phyloP scores from a whole-genome alignment of 2,113 vertebrate species.

The Prietella phreatophila region DNA sequence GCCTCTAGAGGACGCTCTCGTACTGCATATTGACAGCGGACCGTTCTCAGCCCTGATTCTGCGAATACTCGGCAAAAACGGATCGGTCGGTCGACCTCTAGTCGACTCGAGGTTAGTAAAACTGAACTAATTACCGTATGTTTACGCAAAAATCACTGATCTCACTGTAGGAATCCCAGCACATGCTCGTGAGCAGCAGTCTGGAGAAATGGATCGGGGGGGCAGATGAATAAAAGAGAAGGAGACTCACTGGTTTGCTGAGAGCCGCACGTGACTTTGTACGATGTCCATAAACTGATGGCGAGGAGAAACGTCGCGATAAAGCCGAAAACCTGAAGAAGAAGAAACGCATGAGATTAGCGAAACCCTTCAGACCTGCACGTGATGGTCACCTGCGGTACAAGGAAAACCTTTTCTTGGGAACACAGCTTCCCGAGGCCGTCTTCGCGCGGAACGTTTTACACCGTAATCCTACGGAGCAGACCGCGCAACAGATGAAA shows the following conservation, averaged over 20 bases:
- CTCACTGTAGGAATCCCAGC: not conserved
- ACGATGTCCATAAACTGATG: slow-evolving; percentile 84
- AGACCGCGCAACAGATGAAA: too few relatives aligned
- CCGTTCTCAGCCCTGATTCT: too few relatives aligned
- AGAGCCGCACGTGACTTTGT: slow-evolving; percentile 82
- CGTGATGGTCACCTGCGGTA: not conserved
- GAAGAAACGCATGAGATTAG: slow-evolving; percentile 31
- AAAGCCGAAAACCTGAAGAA: slow-evolving; percentile 85
- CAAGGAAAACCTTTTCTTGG: too few relatives aligned
- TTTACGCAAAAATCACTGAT: not conserved
- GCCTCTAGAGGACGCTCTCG: too few relatives aligned
- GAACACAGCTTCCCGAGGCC: too few relatives aligned
- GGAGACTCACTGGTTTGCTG: slow-evolving; percentile 79
- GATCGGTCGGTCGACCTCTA: too few relatives aligned
- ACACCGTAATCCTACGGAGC: too few relatives aligned
- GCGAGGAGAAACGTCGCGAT: slow-evolving; percentile 84
- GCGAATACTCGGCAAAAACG: too few relatives aligned
- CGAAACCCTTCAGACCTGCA: not conserved
- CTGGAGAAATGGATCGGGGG: not conserved
- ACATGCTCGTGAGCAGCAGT: too few relatives aligned
- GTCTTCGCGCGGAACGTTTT: too few relatives aligned
- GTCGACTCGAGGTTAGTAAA: not conserved
- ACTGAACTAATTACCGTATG: not conserved
- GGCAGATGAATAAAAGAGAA: not conserved
- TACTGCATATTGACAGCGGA: too few relatives aligned